Conservation (phyloP, 1,140 invertebrate species). For the Apolygus lucorum region DNA sequence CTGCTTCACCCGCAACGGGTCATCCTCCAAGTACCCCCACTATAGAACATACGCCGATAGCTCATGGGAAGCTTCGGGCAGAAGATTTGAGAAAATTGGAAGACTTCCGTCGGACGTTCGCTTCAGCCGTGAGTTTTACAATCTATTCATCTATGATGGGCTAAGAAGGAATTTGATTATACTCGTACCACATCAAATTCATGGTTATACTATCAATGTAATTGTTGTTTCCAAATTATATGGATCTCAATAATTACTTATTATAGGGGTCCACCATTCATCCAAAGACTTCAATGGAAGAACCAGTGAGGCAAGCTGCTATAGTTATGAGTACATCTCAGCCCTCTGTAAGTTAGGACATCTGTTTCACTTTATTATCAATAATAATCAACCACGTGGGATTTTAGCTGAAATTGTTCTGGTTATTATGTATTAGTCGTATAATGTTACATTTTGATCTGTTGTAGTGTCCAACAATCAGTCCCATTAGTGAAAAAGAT, state of each 20-base stretch:
- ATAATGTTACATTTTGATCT: conserved; percentile 17
- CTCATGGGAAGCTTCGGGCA: neutral
- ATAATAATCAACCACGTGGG: neutral
- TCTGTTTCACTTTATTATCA: no score
- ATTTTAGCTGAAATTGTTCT: neutral
- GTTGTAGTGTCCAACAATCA: conserved; percentile 18
- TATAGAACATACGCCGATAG: neutral
- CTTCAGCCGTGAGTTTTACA: no score
- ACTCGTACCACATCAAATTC: no score
- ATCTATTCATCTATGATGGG: no score
- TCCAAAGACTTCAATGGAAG: no score
- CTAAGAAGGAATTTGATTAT: no score
- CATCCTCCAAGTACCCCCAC: neutral
- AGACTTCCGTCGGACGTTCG: neutral
- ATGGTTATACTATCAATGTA: no score
- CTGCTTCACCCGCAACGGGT: neutral
- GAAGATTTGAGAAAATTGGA: neutral
- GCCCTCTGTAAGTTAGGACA: neutral
- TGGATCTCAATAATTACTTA: no score
- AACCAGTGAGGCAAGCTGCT: conserved; percentile 2
- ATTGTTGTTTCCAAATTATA: no score
- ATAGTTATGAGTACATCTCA: conserved; percentile 6
- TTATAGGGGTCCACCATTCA: no score
- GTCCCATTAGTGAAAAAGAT: conserved; percentile 23
- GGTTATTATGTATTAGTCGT: conserved; percentile 9